Evolutionary conservation across 2,797 vertebrate genomes (phyloP), one percentile per base, ranked within the genome.

Genomic region (Pagetopsis macropterus): DNA sequence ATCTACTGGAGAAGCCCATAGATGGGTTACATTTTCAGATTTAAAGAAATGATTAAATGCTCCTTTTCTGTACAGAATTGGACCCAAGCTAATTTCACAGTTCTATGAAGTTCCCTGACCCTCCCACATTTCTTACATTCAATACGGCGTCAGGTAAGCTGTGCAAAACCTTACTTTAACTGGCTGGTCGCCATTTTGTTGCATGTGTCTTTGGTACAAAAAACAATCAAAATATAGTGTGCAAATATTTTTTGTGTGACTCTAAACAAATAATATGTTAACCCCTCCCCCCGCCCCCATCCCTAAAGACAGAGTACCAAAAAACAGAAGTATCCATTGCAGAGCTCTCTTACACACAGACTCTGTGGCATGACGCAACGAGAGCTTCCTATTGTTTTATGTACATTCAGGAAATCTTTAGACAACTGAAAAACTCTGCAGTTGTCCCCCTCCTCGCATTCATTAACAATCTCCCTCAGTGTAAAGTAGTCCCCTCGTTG

Each of bases 171-270:
- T 98, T 98, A 97, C 97, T 98, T 97, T 96, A 95, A 97, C 97
- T 97, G 97, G 98, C 98, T 96, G 95, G 96, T 96, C 81, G 96
- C 97, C 97, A 96, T 96, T 97, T 97, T 96, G 95, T 99, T 98
- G 96, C 97, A 98, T 98, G 97, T 97, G 96, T 99, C 98, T 99
- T 99, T 99, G 98, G 98, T 99, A 99, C 96, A 98, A 99, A 99
- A 97, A 95, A 94, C 93, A 95, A 95, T 95, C 93, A 94, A 94
- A 99, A 96, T 96, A 96, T 98, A 98, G 97, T 99, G 98, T 99
- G 98, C 97, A 99, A 99, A 97, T 97, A 95, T 96, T 95, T 95
- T 5, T 95, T 95, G 94, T 95, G 95, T 97, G 96, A 95, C 94
- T 95, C 88, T 88, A 94, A 90, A 93, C 75, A 14, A 91, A 93